Percentiles rank a stretch among this genome's conserved stretches.
Conservation (phyloP, 2,113 vertebrate genomes). For the Sinocyclocheilus rhinocerous region DNA sequence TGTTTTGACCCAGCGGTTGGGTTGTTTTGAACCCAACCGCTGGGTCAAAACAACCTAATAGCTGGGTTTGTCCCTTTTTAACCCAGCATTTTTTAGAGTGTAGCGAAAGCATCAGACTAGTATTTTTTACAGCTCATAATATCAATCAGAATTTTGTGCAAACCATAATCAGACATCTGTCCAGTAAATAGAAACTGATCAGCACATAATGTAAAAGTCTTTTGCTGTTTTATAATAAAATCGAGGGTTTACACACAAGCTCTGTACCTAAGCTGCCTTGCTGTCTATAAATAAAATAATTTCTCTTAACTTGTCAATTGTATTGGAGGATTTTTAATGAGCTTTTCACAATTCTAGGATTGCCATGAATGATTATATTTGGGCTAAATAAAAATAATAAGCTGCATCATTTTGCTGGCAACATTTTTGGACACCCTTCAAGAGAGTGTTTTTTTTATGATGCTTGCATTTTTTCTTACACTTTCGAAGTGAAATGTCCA, state of each 20-base stretch:
- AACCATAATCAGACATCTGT: not conserved
- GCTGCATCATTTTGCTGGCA: not conserved
- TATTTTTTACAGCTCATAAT: not conserved
- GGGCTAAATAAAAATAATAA: not conserved
- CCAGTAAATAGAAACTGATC: not conserved
- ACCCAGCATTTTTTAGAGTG: too few relatives aligned
- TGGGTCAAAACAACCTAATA: too few relatives aligned
- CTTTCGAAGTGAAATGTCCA: not conserved
- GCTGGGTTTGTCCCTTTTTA: too few relatives aligned
- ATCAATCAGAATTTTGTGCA: not conserved
- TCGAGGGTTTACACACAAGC: not conserved
- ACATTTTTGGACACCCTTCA: not conserved
- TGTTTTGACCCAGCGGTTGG: too few relatives aligned
- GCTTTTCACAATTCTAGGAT: not conserved
- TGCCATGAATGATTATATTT: not conserved
- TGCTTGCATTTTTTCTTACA: not conserved
- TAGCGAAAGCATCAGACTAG: not conserved
- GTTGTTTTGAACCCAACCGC: too few relatives aligned
- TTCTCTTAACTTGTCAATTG: not conserved
- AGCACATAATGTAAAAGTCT: not conserved
- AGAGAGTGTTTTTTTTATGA: not conserved
- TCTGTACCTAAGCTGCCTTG: not conserved
- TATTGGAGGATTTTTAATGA: not conserved
- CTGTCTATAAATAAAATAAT: not conserved
- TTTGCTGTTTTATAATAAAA: not conserved